Evolutionary conservation across 2,113 vertebrate genomes (phyloP).

Genomic region (Lonchura striata): DNA sequence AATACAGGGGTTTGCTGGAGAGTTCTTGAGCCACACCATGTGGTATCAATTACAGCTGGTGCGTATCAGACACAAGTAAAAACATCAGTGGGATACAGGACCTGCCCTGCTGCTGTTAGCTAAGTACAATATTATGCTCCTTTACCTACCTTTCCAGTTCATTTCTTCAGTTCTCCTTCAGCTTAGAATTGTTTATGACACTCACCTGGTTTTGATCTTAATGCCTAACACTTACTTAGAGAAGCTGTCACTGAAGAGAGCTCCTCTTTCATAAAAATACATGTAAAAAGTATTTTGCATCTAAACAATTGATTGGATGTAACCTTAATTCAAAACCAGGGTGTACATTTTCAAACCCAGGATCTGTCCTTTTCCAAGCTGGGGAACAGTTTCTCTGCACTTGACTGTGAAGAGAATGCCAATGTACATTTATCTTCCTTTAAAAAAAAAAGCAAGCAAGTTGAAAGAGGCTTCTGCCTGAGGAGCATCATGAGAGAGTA

Average conservation of each 20-base stretch:
- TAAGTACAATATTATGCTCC: not conserved
- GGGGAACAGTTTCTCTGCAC: not conserved
- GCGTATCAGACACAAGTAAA: not conserved
- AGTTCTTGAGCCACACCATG: rapidly evolving
- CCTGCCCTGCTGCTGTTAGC: not conserved
- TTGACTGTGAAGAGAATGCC: not conserved
- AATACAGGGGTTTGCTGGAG: not conserved
- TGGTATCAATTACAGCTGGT: not conserved
- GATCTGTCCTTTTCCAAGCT: not conserved
- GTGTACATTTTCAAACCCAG: not conserved
- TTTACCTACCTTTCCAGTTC: not conserved
- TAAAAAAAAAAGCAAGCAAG: not conserved
- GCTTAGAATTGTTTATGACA: not conserved
- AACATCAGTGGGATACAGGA: not conserved
- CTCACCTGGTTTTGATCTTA: not conserved
- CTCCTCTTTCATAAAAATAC: not conserved
- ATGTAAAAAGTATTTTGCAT: not conserved
- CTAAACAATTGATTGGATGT: not conserved
- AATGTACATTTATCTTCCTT: not conserved
- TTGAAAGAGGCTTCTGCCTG: not conserved
- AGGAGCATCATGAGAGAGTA: not conserved
- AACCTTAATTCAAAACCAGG: not conserved
- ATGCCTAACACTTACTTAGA: not conserved
- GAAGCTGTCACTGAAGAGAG: not conserved
- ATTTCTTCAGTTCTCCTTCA: not conserved